phyloP scores from a whole-genome alignment of 2,888 invertebrate genomes.

The Aporophyla nigra region DNA sequence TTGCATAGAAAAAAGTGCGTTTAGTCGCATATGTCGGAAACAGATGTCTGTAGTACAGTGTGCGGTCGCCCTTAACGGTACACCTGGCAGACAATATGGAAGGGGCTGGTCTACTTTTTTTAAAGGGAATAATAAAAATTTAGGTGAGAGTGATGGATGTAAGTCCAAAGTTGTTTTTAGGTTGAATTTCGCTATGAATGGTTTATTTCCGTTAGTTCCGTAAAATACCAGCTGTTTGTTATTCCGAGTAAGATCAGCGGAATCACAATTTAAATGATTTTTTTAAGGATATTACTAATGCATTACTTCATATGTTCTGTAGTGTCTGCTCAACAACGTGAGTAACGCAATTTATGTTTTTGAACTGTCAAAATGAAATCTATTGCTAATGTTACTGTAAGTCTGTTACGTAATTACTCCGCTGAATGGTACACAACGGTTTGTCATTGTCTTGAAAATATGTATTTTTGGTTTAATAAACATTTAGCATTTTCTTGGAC shows the following conservation, averaged over 20 bases:
- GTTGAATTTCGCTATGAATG: background rate
- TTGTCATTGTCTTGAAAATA: no score
- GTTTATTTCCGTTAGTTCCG: background rate
- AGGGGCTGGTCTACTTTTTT: conserved; percentile 46
- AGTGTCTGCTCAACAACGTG: no score
- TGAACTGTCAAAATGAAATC: no score
- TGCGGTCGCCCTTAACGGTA: conserved; percentile 66
- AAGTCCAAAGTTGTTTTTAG: background rate
- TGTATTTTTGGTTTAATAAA: no score
- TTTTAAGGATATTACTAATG: no score
- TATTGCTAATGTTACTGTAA: no score
- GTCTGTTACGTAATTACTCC: no score
- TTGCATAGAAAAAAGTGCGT: conserved; percentile 61
- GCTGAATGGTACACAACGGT: background rate
- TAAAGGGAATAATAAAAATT: background rate
- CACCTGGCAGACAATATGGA: conserved; percentile 70
- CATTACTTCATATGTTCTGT: no score
- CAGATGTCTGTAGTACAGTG: conserved; percentile 68
- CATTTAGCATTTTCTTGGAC: no score
- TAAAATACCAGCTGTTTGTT: conserved; percentile 8
- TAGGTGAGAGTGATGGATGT: background rate
- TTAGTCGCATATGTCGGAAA: conserved; percentile 72
- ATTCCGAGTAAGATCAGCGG: background rate
- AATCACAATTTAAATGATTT: no score
- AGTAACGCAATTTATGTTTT: no score